Base-by-base conservation (phyloP, 2,888 invertebrate genomes). In the Carabus problematicus region DNA sequence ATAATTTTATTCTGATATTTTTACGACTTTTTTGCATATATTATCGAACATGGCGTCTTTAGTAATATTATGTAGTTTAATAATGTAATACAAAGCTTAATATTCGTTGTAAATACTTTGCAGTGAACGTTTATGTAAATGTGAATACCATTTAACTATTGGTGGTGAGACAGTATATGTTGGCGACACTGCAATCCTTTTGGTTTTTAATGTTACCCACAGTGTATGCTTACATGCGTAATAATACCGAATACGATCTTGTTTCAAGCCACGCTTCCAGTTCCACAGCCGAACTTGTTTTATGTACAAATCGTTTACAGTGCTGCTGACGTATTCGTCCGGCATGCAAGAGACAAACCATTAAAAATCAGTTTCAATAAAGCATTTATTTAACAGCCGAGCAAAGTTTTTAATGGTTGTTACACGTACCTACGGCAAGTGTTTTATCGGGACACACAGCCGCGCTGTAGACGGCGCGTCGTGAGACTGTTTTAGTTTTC, bases 401-500 rank as follows among this genome's bases (percentile, higher is more conserved):
- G 2, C 12, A 55, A 55, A 29, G 45, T 45, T 55, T 55, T 55
- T 14, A 55, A 55, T 39, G 55, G 16, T 29, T 6, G 29, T 6
- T 29, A 29, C 29, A 29, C 29, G 29, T 29, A 29, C 29, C 3
- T 29, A 29, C 2, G 6, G 29, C 6, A 29, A 29, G 29, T 29
- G 29, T 29, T 29, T 29, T 29, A 29, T 29, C 29, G 29, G 29
- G 29, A 29, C 2, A 29, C 29, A 29, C n/a, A n/a, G n/a, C n/a
- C n/a, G 29, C 29, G 29, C 6, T 29, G 2, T 29, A 29, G 2
- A 29, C 29, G 3, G 29, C 29, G 29, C 6, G 3, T 2, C 29
- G 29, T 14, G 52, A 12, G 19, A 3, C 16, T 52, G 39, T 42
- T 54, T 55, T 43, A 64, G 42, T 64, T 64, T 64, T 64, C 64